phyloP scores from a whole-genome alignment of 2,797 vertebrate genomes.

The Calcarius lapponicus region DNA sequence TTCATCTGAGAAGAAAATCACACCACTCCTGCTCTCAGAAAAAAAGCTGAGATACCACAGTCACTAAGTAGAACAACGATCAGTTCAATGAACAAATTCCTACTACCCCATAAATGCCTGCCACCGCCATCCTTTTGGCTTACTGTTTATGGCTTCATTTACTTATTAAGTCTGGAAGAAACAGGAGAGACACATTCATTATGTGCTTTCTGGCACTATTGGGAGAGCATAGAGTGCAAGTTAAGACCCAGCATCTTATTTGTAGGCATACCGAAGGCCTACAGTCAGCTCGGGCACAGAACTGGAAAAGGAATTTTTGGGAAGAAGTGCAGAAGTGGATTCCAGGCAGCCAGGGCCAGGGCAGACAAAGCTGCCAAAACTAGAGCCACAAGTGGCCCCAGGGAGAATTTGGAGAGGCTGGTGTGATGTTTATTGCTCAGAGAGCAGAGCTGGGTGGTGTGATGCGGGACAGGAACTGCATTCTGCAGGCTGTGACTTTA shows the following conservation, averaged over 20 bases:
- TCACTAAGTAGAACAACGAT: conserved; percentile 4
- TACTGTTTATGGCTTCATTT: conserved; percentile 50
- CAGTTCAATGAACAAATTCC: conserved; percentile 50
- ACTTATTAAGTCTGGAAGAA: conserved; percentile 61
- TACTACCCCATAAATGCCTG: conserved; percentile 56
- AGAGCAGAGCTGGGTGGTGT: neutral
- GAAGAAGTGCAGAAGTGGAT: conserved; percentile 30
- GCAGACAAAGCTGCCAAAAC: conserved; percentile 53
- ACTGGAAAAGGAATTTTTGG: conserved; percentile 41
- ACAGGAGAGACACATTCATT: conserved; percentile 56
- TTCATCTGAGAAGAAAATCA: conserved; percentile 4
- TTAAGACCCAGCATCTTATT: conserved; percentile 43
- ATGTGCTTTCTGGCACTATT: conserved; percentile 43
- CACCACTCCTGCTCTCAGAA: neutral
- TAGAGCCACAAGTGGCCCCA: neutral
- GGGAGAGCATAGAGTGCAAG: conserved; percentile 40
- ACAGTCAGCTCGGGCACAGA: neutral
- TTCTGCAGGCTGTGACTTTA: neutral
- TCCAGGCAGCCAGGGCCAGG: conserved; percentile 52
- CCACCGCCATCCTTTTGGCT: conserved; percentile 46
- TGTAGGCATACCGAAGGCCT: conserved; percentile 44
- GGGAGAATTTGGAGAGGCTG: conserved; percentile 44
- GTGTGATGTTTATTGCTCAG: conserved; percentile 62
- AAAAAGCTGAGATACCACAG: conserved; percentile 23
- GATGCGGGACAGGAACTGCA: neutral